These are phyloP conservation scores for Seira sanloemensis DNA, from an alignment of 2,888 invertebrate genomes.

Conservation along the genomic window DNA sequence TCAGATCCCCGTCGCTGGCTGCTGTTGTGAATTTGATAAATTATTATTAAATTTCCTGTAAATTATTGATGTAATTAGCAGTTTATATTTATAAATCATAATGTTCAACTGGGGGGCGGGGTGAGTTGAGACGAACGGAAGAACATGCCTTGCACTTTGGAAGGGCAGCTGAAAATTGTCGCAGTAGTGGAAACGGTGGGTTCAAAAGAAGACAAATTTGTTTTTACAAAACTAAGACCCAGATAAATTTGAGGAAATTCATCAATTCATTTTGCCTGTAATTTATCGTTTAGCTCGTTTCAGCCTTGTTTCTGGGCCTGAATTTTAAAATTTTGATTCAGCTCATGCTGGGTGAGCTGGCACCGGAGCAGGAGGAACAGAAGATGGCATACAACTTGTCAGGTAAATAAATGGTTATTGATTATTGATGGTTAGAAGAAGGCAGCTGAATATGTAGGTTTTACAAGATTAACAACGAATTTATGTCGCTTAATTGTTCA, in stretches of 20 bases:
- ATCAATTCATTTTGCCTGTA: neutral
- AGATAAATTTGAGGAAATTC: neutral
- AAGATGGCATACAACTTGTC: slow-evolving; percentile 28
- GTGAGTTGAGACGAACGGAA: neutral
- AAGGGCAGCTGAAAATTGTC: slow-evolving; percentile 49
- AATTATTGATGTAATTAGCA: too few species aligned
- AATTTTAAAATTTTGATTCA: slow-evolving; percentile 61
- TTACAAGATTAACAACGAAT: neutral
- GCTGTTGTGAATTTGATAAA: neutral
- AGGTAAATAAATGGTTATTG: slow-evolving; percentile 42
- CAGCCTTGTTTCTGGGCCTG: slow-evolving; percentile 42
- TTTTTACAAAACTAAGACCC: too few species aligned
- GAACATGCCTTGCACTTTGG: slow-evolving; percentile 20
- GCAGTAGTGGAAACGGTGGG: slow-evolving; percentile 53
- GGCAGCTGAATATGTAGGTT: too few species aligned
- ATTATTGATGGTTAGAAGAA: too few species aligned
- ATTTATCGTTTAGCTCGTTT: slow-evolving; percentile 45
- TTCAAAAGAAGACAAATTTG: neutral
- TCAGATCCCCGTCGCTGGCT: too few species aligned
- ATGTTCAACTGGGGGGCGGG: too few species aligned
- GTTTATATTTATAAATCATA: too few species aligned
- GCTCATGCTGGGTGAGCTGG: slow-evolving; percentile 27
- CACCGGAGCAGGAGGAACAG: slow-evolving; percentile 29
- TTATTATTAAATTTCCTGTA: too few species aligned
- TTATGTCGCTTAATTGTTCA: slow-evolving; percentile 26